Evolutionary conservation across 2,888 invertebrate genomes (phyloP).

Genomic region (Pilophorus perplexus): DNA sequence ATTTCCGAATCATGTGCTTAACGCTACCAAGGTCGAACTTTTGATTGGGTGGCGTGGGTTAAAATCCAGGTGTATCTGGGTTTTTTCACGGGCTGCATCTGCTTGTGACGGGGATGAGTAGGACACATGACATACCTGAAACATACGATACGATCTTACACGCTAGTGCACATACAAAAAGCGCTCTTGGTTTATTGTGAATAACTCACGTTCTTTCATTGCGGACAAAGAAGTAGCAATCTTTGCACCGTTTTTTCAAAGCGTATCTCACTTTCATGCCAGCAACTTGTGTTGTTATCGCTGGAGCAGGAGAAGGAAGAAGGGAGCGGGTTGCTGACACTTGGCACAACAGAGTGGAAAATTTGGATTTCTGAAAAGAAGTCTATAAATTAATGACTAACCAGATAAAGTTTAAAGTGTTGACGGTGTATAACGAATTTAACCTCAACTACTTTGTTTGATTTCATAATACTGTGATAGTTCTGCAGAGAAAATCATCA

Average conservation of each 20-base stretch:
- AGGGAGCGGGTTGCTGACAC: neutral
- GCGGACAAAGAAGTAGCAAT: conserved; percentile 70
- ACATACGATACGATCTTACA: no score
- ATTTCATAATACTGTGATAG: no score
- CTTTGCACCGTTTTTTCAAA: conserved; percentile 69
- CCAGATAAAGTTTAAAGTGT: no score
- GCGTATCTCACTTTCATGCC: conserved; percentile 72
- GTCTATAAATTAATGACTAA: no score
- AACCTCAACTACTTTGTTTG: no score
- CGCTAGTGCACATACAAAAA: no score
- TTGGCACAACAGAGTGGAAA: neutral
- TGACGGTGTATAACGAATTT: no score
- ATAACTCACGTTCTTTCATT: conserved; percentile 60
- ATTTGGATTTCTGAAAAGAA: conserved; percentile 9
- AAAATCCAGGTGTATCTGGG: conserved; percentile 72
- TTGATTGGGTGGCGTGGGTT: conserved; percentile 69
- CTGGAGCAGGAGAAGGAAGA: conserved; percentile 50
- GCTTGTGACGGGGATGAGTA: conserved; percentile 75
- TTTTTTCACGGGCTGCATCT: conserved; percentile 67
- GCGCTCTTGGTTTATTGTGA: no score
- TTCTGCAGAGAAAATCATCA: no score
- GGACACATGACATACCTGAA: conserved; percentile 65
- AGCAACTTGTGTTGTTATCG: conserved; percentile 54
- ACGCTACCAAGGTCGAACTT: conserved; percentile 56
- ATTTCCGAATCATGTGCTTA: neutral